phyloP scores from a whole-genome alignment of 2,888 invertebrate species.

The Eucera pruinosa region DNA sequence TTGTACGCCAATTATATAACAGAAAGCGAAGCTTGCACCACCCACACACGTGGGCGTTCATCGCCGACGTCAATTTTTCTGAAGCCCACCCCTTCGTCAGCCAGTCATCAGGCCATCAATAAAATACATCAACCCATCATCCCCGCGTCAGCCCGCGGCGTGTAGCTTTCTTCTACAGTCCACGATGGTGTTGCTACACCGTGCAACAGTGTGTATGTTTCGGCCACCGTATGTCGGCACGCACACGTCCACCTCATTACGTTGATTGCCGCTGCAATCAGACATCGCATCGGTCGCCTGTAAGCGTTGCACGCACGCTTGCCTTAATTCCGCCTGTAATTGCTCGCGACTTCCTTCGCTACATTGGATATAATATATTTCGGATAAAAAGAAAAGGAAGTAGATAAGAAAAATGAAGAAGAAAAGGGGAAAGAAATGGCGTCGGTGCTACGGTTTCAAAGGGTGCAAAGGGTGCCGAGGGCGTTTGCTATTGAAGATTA shows the following conservation, averaged over 20 bases:
- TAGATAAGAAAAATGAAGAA: no score
- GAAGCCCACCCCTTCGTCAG: neutral
- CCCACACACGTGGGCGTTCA: no score
- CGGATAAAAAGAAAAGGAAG: neutral
- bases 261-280: slow-evolving; percentile 54
- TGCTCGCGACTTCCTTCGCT: neutral
- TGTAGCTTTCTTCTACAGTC: neutral
- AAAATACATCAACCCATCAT: slow-evolving; percentile 28
- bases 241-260: slow-evolving; percentile 62
- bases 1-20: no score
- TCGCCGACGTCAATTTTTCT: neutral
- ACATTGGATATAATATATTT: slow-evolving; percentile 4
- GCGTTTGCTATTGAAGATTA: no score
- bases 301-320: slow-evolving; percentile 23
- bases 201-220: neutral
- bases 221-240: slow-evolving; percentile 30
- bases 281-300: slow-evolving; percentile 30
- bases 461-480: slow-evolving; percentile 37
- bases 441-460: no score
- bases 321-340: slow-evolving; percentile 31
- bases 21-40: neutral
- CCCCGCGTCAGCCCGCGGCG: slow-evolving; percentile 25
- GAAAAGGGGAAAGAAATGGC: no score
- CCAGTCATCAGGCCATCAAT: slow-evolving; percentile 4
- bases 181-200: slow-evolving; percentile 5